phyloP scores from a whole-genome alignment of 2,797 vertebrate genomes.

The Ctenopoma kingsleyae region DNA sequence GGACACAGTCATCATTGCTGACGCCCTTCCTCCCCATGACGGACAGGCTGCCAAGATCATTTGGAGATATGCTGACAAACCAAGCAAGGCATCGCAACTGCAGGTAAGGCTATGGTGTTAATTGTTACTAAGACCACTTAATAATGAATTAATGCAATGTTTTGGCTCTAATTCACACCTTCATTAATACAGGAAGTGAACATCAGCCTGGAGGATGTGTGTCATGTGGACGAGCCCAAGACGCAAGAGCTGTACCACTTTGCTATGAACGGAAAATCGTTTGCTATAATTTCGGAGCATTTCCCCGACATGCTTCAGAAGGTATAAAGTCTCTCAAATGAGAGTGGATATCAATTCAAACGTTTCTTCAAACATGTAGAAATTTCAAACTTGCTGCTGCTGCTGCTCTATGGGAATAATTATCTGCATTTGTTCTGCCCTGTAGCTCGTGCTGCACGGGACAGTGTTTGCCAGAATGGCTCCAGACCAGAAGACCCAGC shows the following conservation, averaged over 20 bases:
- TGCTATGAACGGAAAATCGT: constrained; percentile 98
- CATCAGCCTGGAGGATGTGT: constrained; percentile 88
- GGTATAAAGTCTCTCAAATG: constrained; percentile 73
- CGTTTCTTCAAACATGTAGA: background rate
- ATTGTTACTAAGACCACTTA: background rate
- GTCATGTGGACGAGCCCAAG: constrained; percentile 83
- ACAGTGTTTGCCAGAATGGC: constrained; percentile 99
- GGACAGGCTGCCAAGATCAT: constrained; percentile 94
- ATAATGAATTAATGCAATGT: background rate
- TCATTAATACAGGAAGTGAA: constrained; percentile 86
- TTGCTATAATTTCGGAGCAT: constrained; percentile 93
- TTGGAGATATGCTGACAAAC: constrained; percentile 95
- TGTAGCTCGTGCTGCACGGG: constrained; percentile 93
- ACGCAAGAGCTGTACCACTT: constrained; percentile 90
- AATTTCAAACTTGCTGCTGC: background rate
- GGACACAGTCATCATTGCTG: constrained; percentile 96
- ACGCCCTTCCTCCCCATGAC: constrained; percentile 93
- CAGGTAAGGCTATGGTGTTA: constrained; percentile 86
- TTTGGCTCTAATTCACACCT: background rate
- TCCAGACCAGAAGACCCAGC: constrained; percentile 97
- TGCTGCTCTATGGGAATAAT: background rate
- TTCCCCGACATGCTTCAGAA: constrained; percentile 97
- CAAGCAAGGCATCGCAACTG: constrained; percentile 82
- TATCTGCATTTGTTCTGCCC: background rate
- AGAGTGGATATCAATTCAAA: background rate